phyloP scores from a whole-genome alignment of 2,113 vertebrate species.

The Erpornis zantholeuca region DNA sequence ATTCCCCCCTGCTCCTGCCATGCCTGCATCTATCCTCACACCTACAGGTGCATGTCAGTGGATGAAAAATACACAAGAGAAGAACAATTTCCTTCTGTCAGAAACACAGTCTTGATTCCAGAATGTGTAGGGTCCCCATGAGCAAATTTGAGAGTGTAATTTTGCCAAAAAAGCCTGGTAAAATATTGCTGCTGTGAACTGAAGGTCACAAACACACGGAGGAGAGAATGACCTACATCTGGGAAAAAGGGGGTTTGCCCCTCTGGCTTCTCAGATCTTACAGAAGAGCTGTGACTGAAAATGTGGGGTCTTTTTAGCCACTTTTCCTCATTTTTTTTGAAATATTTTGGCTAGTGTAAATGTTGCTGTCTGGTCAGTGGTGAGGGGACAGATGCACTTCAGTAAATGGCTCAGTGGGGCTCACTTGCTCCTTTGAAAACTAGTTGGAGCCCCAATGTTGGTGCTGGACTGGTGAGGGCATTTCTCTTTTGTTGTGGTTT shows the following conservation, averaged over 20 bases:
- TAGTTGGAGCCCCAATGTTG: neutral
- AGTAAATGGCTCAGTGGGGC: neutral
- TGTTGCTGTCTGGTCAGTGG: neutral
- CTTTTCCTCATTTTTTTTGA: neutral
- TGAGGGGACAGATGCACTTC: neutral
- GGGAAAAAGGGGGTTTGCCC: neutral
- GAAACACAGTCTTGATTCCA: neutral
- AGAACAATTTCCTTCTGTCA: neutral
- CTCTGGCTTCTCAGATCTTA: neutral
- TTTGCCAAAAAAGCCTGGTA: neutral
- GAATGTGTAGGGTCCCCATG: neutral
- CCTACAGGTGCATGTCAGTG: neutral
- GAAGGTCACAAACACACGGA: accelerated
- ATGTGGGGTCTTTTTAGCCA: neutral
- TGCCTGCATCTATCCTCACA: neutral
- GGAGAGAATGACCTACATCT: neutral
- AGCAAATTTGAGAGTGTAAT: neutral
- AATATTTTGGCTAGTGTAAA: neutral
- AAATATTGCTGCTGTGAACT: neutral
- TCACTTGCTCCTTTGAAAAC: neutral
- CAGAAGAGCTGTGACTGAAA: neutral
- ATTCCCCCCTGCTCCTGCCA: neutral
- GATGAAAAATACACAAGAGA: neutral
- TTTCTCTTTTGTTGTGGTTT: too few species aligned
- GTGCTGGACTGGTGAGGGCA: neutral